These are phyloP conservation scores for Procambarus clarkii DNA, from an alignment of 1,140 invertebrate genomes.

Conservation along the genomic window DNA sequence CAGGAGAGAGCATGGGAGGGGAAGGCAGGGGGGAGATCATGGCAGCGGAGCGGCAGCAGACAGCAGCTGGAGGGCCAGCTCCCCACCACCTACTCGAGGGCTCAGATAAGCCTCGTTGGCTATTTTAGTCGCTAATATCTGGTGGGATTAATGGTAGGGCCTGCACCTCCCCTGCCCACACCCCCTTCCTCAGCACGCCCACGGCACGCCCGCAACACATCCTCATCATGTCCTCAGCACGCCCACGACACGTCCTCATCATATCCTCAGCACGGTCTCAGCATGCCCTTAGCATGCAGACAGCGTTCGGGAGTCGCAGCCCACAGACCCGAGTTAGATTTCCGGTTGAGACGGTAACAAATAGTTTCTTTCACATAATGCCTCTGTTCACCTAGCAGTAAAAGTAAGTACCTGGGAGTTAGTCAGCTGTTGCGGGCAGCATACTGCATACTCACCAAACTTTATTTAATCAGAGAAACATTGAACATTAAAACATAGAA, in stretches of 20 bases:
- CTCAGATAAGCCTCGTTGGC: slow-evolving; percentile 46
- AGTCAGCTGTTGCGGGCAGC: too few relatives aligned
- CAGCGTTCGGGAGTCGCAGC: too few relatives aligned
- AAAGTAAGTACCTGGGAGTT: too few relatives aligned
- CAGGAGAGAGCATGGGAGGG: background rate
- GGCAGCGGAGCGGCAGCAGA: background rate
- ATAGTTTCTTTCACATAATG: too few relatives aligned
- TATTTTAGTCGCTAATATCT: slow-evolving; percentile 64
- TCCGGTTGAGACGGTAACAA: too few relatives aligned
- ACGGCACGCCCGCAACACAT: background rate
- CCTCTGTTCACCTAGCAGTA: too few relatives aligned
- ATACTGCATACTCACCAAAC: too few relatives aligned
- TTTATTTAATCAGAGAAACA: too few relatives aligned
- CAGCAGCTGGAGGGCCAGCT: background rate
- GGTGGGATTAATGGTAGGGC: slow-evolving; percentile 46
- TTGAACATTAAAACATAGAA: too few relatives aligned
- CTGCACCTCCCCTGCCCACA: background rate
- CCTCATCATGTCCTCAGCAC: background rate
- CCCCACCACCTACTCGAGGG: background rate
- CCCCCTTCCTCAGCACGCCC: background rate
- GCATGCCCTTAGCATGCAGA: background rate
- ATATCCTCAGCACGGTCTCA: background rate
- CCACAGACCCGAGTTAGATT: too few relatives aligned
- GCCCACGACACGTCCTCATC: background rate
- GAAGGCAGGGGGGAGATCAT: background rate